A percentile compares a stretch with the other conserved stretches of the same genome.
phyloP scores from a whole-genome alignment of 2,113 vertebrate genomes.

The Mastomys coucha region DNA sequence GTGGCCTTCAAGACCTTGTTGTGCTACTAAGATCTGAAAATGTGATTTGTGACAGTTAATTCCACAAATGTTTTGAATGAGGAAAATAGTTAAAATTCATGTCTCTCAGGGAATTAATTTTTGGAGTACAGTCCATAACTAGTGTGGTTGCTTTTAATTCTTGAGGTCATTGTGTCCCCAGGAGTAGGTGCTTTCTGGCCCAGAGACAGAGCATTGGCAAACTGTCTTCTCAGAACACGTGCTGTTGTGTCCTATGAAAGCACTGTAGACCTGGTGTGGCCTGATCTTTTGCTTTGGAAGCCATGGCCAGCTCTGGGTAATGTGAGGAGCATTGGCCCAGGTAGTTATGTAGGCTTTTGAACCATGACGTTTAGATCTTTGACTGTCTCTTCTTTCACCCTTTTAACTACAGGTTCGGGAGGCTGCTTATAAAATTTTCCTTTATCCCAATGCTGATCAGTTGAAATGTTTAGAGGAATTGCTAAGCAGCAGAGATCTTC shows the following conservation, averaged over 20 bases:
- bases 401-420: slow-evolving; percentile 91
- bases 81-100: not conserved
- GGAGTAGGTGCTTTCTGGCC: not conserved
- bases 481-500: slow-evolving; percentile 90
- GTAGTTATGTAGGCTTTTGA: not conserved
- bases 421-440: slow-evolving; percentile 96
- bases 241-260: too few relatives aligned
- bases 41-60: not conserved
- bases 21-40: not conserved
- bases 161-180: not conserved
- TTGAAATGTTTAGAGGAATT: slow-evolving; percentile 93
- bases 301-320: not conserved
- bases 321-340: not conserved
- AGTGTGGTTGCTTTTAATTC: too few relatives aligned
- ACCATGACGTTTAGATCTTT: not conserved
- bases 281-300: not conserved
- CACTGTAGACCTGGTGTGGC: not conserved
- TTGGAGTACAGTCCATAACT: not conserved
- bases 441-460: slow-evolving; percentile 92
- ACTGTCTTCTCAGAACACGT: not conserved
- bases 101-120: not conserved
- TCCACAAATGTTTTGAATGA: not conserved
- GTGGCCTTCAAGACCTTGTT: not conserved
- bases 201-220: not conserved
- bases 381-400: not conserved